phyloP scores from a whole-genome alignment of 2,888 invertebrate genomes.

The Acronicta alni region DNA sequence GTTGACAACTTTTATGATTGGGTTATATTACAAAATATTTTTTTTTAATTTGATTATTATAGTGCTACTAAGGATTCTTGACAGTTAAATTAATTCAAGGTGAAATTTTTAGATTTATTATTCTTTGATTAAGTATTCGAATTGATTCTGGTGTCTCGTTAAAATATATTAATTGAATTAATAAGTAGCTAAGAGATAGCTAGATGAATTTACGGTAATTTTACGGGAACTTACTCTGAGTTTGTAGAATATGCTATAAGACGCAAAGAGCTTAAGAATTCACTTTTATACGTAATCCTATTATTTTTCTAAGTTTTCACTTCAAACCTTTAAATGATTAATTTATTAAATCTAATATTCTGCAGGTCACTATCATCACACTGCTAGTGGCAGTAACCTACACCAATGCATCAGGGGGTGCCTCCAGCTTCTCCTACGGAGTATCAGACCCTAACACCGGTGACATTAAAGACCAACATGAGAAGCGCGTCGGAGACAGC shows the following conservation, averaged over 20 bases:
- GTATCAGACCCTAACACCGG: slow-evolving; percentile 78
- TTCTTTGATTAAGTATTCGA: not conserved
- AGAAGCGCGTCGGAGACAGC: slow-evolving; percentile 89
- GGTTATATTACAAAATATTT: too few relatives aligned
- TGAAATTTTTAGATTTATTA: slow-evolving; percentile 1
- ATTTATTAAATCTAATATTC: not conserved
- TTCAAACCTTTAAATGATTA: too few relatives aligned
- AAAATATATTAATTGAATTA: too few relatives aligned
- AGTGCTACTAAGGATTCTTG: not conserved
- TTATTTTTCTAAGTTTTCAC: too few relatives aligned
- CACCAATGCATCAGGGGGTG: slow-evolving; percentile 66
- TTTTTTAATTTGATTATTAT: too few relatives aligned
- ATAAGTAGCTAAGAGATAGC: too few relatives aligned
- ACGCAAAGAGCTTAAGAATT: too few relatives aligned
- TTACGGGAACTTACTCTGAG: too few relatives aligned
- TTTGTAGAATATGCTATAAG: too few relatives aligned
- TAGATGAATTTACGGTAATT: too few relatives aligned
- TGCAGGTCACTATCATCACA: slow-evolving; percentile 72
- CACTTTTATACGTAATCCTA: too few relatives aligned
- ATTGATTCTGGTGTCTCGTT: not conserved
- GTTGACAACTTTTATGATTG: too few relatives aligned
- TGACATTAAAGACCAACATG: slow-evolving; percentile 84
- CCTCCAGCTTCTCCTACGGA: slow-evolving; percentile 76
- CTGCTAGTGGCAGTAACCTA: slow-evolving; percentile 68
- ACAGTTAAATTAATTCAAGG: slow-evolving; percentile 10